Percentiles rank a stretch among this genome's conserved stretches.
phyloP scores from a whole-genome alignment of 2,113 vertebrate species.

The Pelecanoides urinatrix region DNA sequence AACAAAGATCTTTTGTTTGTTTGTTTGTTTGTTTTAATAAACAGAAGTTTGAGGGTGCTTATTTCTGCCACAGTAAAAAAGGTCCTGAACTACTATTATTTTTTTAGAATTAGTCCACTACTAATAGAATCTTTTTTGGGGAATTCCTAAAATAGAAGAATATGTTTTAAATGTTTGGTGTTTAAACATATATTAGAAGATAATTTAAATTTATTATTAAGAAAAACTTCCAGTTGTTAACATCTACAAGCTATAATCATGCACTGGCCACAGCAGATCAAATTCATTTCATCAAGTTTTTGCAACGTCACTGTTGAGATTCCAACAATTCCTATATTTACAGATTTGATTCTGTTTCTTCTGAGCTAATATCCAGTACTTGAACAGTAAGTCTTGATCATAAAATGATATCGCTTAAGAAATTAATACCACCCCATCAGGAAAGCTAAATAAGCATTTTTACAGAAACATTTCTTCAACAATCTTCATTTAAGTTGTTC shows the following conservation, averaged over 20 bases:
- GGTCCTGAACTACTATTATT: neutral
- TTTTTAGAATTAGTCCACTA: neutral
- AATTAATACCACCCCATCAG: neutral
- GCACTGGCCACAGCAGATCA: neutral
- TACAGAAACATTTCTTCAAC: neutral
- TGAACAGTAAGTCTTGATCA: neutral
- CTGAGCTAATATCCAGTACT: neutral
- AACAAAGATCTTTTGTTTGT: neutral
- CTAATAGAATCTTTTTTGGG: accelerated
- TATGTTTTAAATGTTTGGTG: neutral
- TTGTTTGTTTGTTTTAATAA: neutral
- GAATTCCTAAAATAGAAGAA: neutral
- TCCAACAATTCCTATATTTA: neutral
- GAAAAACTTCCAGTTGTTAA: neutral
- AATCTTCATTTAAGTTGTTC: neutral
- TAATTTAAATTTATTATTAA: neutral
- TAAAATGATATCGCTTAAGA: neutral
- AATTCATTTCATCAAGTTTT: neutral
- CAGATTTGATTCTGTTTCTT: neutral
- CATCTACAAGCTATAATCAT: neutral
- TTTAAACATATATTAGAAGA: neutral
- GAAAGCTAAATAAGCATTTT: neutral
- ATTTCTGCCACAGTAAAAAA: neutral
- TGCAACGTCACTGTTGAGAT: neutral
- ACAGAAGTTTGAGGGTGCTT: neutral